A percentile compares a stretch with the other conserved stretches of the same genome.
These are phyloP conservation scores for Brachionus asplanchnoidis DNA, from an alignment of 1,140 invertebrate species.

Conservation along the genomic window DNA sequence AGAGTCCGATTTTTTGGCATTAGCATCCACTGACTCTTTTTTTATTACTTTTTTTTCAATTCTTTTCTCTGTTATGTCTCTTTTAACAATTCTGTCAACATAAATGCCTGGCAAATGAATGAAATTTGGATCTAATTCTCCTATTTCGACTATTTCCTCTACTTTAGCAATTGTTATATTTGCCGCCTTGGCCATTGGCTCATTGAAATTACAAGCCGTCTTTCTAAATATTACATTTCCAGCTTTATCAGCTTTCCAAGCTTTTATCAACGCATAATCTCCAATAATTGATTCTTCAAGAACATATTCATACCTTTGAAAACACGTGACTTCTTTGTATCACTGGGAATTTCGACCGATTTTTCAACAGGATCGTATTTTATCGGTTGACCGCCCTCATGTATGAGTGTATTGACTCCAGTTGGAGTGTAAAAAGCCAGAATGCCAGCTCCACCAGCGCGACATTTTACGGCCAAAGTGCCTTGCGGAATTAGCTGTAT, in stretches of 20 bases:
- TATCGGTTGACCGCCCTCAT: slow-evolving; percentile 84
- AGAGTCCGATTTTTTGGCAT: slow-evolving; percentile 47
- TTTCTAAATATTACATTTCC: slow-evolving; percentile 88
- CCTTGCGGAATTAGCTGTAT: slow-evolving; percentile 87
- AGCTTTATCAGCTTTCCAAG: slow-evolving; percentile 86
- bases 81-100: slow-evolving; percentile 79
- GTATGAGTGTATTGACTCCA: slow-evolving; percentile 84
- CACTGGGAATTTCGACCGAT: slow-evolving; percentile 58
- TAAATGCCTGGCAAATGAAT: slow-evolving; percentile 88
- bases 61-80: slow-evolving; percentile 76
- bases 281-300: slow-evolving; percentile 92
- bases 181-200: slow-evolving; percentile 84
- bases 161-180: slow-evolving; percentile 82
- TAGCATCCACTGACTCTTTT: slow-evolving; percentile 52
- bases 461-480: slow-evolving; percentile 82
- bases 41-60: slow-evolving; percentile 65
- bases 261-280: slow-evolving; percentile 92
- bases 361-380: slow-evolving; percentile 68
- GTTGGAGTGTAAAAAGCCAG: slow-evolving; percentile 97
- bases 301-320: slow-evolving; percentile 84
- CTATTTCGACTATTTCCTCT: slow-evolving; percentile 86
- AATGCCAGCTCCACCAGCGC: slow-evolving; percentile 91
- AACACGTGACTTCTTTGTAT: slow-evolving; percentile 61
- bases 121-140: slow-evolving; percentile 74
- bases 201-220: slow-evolving; percentile 88